Percentiles rank a stretch among this genome's conserved stretches.
Conservation (phyloP, 1,140 invertebrate species). For the Hyposmocoma kahamanoa region DNA sequence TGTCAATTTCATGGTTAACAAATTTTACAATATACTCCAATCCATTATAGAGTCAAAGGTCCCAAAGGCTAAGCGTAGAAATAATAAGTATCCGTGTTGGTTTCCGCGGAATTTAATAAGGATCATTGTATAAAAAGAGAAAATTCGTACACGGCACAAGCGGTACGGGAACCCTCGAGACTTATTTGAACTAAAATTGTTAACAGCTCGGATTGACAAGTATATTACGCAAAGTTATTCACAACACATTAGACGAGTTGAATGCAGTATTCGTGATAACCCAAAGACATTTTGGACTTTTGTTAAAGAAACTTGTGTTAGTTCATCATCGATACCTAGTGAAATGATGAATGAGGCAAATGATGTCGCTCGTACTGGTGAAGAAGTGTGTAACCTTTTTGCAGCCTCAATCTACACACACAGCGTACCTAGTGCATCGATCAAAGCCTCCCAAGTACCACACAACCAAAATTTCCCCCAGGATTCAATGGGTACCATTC, state of each 20-base stretch:
- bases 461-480: background rate
- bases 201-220: background rate
- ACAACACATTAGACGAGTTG: background rate
- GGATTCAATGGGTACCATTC: background rate
- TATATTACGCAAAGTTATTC: background rate
- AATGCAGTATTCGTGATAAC: background rate
- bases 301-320: background rate
- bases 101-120: background rate
- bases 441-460: background rate
- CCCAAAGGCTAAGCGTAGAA: background rate
- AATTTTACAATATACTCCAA: background rate
- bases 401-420: background rate
- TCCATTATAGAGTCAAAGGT: background rate
- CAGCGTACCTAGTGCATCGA: background rate
- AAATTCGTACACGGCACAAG: background rate
- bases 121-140: background rate
- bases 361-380: background rate
- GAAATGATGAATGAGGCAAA: background rate
- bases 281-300: conserved; percentile 5
- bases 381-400: conserved; percentile 2
- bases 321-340: background rate
- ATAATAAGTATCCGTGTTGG: conserved; percentile 2
- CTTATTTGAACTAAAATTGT: background rate
- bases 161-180: conserved; percentile 4
- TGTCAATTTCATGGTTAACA: background rate